phyloP scores from a whole-genome alignment of 2,888 invertebrate species.

The Nymphalis polychloros region DNA sequence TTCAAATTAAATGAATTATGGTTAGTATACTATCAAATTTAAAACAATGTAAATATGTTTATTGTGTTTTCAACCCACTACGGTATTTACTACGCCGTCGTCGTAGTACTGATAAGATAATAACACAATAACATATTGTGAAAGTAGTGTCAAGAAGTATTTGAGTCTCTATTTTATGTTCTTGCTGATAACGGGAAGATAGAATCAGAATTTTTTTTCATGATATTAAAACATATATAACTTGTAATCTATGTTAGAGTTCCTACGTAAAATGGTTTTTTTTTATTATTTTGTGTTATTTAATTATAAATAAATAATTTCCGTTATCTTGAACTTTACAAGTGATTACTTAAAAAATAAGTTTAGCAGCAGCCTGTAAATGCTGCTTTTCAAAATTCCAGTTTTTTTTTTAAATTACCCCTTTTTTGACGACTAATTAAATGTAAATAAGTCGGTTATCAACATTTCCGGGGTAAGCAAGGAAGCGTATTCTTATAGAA shows the following conservation, averaged over 20 bases:
- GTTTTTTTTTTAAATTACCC: no score
- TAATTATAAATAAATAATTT: no score
- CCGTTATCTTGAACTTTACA: no score
- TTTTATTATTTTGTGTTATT: no score
- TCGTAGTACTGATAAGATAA: slow-evolving; percentile 55
- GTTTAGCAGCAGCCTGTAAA: no score
- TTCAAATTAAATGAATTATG: background rate
- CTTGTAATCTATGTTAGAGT: slow-evolving; percentile 6
- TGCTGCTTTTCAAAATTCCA: no score
- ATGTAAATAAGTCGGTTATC: no score
- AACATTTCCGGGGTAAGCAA: no score
- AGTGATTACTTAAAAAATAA: no score
- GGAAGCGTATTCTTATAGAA: no score
- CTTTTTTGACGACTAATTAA: no score
- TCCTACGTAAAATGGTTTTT: slow-evolving; percentile 2
- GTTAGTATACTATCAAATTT: slow-evolving; percentile 6
- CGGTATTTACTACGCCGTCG: slow-evolving; percentile 64
- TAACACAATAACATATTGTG: slow-evolving; percentile 51
- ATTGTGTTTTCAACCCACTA: slow-evolving; percentile 58
- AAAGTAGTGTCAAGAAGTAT: slow-evolving; percentile 49
- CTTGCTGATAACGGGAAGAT: slow-evolving; percentile 24
- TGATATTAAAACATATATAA: slow-evolving; percentile 14
- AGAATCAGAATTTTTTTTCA: slow-evolving; percentile 27
- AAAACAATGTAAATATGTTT: slow-evolving; percentile 11
- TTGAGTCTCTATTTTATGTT: slow-evolving; percentile 36